Evolutionary conservation across 2,113 vertebrate genomes (phyloP), one percentile per base, ranked within the genome.

Genomic region (Felis chaus): DNA sequence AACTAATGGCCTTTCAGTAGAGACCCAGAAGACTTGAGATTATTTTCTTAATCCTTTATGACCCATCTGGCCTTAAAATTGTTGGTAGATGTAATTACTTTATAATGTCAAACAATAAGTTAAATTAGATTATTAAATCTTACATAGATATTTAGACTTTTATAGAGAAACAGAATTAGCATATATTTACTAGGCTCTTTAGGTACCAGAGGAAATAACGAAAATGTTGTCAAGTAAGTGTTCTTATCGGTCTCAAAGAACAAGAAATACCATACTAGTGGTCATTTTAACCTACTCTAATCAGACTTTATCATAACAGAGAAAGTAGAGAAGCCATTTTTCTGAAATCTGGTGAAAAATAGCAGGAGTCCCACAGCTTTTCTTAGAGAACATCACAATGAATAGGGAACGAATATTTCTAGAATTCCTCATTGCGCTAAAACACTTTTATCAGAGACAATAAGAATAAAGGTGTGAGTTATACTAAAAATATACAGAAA

Each of bases 1-100:
- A 63, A 69, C 33, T 74, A 86, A 50, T 29, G 23, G 63, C 36
- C 39, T 68, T 74, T 78, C 53, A n/a, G 3, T 4, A 33, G 74
- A 33, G 66, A 92, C 14, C 27, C 69, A 79, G 19, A 57, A 73
- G 45, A 78, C 39, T 55, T 41, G 4, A 15, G 89, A 73, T 92
- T 79, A 74, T 85, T 55, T 78, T 7, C 66, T 83, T 94, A 97
- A 87, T 87, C 80, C 61, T 87, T 94, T 19, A 2, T 82, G 84
- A 88, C 65, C 39, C 12, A 6, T 69, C 50, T 74, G 91, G 15
- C 53, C 93, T 88, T 80, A 88, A 80, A 55, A 68, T 81, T 81
- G 23, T 33, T 88, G 31, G n/a, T 25, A 91, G 66, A 61, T 73
- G 69, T 86, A 61, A 73, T 84, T 89, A 71, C 53, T 88, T 95